Evolutionary conservation across 1,140 invertebrate species (phyloP).

Genomic region (Aphelinus certus): DNA sequence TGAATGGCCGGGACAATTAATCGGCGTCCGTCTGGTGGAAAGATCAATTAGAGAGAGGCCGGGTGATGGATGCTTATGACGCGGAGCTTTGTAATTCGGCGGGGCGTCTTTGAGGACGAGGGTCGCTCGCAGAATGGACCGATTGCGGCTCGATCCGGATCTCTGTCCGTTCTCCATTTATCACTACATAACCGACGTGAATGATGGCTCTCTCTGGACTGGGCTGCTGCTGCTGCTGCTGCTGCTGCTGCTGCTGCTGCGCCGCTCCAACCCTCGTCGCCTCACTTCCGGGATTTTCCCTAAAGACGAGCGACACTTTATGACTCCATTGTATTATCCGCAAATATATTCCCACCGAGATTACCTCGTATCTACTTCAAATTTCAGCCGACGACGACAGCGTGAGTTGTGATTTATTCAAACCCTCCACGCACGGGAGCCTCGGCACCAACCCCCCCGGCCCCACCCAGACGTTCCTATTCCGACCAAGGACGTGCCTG

Average conservation of each 20-base stretch:
- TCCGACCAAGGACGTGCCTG: no score
- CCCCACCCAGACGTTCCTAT: no score
- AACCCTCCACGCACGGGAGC: background rate
- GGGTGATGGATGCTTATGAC: slow-evolving; percentile 43
- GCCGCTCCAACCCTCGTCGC: no score
- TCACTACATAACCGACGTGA: slow-evolving; percentile 52
- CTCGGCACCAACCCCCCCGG: no score
- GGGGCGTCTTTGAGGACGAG: slow-evolving; percentile 54
- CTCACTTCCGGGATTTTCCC: background rate
- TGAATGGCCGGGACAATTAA: slow-evolving; percentile 38
- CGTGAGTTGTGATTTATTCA: background rate
- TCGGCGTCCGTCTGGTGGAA: slow-evolving; percentile 40
- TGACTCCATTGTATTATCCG: slow-evolving; percentile 6
- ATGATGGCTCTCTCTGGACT: slow-evolving; percentile 13
- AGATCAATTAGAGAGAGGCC: slow-evolving; percentile 40
- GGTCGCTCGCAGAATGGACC: slow-evolving; percentile 39
- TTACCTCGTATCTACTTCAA: slow-evolving; percentile 9
- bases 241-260: background rate
- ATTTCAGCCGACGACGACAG: background rate
- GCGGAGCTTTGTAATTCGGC: slow-evolving; percentile 39
- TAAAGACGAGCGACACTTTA: slow-evolving; percentile 1
- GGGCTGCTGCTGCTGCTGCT: background rate
- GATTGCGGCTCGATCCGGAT: slow-evolving; percentile 52
- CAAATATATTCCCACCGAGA: slow-evolving; percentile 11
- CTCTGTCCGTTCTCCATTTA: slow-evolving; percentile 56